Evolutionary conservation across 2,888 invertebrate species (phyloP), one percentile per base, ranked within the genome.

Genomic region (Hecatera dysodea): DNA sequence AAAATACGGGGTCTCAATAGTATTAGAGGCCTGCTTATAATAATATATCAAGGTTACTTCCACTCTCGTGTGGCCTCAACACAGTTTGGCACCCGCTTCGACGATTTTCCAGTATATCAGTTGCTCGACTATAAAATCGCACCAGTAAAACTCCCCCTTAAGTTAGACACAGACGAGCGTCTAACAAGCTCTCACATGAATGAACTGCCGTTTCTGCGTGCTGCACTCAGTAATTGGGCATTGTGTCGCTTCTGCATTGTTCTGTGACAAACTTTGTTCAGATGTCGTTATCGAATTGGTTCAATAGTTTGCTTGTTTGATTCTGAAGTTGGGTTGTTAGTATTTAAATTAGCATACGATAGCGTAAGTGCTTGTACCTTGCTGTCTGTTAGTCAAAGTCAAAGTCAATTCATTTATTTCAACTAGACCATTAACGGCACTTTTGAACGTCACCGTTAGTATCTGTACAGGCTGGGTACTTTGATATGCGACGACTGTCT

Each of bases 141-240:
- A 29, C 5, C 33, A 69, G 24, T 24, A 42, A 11, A 85, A 83
- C 82, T 36, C 44, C 36, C 56, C 78, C 71, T 69, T 85, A 84
- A 84, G 59, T 72, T 80, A 86, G 82, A 84, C 80, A 80, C 88
- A 90, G 91, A 90, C 90, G 88, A 76, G 88, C 90, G 86, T 89
- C 91, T 91, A 92, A 92, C 92, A 90, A 91, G 90, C 89, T 85
- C 85, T 78, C 88, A 91, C 91, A 89, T 90, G 90, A 91, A 90
- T 88, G 91, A 88, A 85, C 89, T 88, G 82, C 78, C 84, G 86
- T 86, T 85, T 85, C 87, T 86, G 87, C 90, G 88, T 90, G 86
- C 86, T 90, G 88, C 89, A 86, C 84, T 82, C 87, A 69, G 87
- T 92, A 92, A 93, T 93, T 92, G 91, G 89, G 78, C 87, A 89